A percentile compares a stretch with the other conserved stretches of the same genome.
Evolutionary conservation across 1,140 invertebrate species (phyloP).

Genomic region (Drosophila guanche): DNA sequence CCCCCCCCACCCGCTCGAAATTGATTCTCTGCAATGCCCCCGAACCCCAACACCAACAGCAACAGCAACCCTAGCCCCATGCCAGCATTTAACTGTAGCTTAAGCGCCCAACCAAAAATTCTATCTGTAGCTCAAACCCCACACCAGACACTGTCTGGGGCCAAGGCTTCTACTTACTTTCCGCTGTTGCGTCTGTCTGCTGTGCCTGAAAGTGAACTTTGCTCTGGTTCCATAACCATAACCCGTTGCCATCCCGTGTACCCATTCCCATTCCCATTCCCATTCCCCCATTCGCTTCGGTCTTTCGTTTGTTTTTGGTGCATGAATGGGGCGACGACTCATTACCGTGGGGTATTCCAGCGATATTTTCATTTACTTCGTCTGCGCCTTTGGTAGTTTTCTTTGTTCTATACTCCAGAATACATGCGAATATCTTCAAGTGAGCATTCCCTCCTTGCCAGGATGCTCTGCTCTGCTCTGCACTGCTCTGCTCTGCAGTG

Average conservation of each 20-base stretch:
- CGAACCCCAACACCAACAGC: background rate
- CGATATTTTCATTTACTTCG: slow-evolving; percentile 65
- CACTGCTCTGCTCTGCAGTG: slow-evolving; percentile 15
- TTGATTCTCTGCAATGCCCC: slow-evolving; percentile 67
- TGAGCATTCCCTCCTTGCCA: slow-evolving; percentile 32
- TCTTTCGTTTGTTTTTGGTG: slow-evolving; percentile 26
- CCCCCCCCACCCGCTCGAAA: slow-evolving; percentile 36
- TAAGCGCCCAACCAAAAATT: background rate
- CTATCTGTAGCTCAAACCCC: background rate
- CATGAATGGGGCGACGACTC: slow-evolving; percentile 58
- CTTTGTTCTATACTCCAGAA: slow-evolving; percentile 56
- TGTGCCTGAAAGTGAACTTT: slow-evolving; percentile 65
- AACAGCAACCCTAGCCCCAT: background rate
- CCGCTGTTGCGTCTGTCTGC: slow-evolving; percentile 44
- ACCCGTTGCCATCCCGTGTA: too few relatives aligned
- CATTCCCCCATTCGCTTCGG: background rate
- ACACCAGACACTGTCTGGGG: slow-evolving; percentile 44
- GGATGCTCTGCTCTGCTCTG: slow-evolving; percentile 27
- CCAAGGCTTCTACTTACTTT: background rate
- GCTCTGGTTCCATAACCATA: slow-evolving; percentile 15
- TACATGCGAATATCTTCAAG: slow-evolving; percentile 44
- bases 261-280: background rate
- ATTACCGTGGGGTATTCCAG: slow-evolving; percentile 73
- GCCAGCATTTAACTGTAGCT: slow-evolving; percentile 6
- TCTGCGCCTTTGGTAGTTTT: slow-evolving; percentile 29